phyloP scores from a whole-genome alignment of 2,888 invertebrate genomes.

The Microdon myrmicae region DNA sequence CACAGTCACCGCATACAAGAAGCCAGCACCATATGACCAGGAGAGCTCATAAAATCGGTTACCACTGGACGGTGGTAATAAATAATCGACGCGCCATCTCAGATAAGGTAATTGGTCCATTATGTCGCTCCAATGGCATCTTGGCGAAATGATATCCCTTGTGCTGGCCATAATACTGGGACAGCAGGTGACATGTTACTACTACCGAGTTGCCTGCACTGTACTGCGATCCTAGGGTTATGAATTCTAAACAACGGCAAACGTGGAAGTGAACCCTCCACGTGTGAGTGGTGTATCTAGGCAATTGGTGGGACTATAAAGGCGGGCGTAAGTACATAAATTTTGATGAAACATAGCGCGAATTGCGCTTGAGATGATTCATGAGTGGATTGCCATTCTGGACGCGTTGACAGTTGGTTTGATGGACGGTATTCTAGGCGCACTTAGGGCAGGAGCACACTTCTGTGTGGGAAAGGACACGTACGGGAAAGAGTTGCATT shows the following conservation, averaged over 20 bases:
- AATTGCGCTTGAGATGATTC: slow-evolving; percentile 32
- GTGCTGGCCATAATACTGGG: slow-evolving; percentile 21
- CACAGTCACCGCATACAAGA: not conserved
- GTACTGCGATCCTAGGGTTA: slow-evolving; percentile 23
- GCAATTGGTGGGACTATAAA: slow-evolving; percentile 19
- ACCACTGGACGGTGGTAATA: slow-evolving; percentile 51
- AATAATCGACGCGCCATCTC: slow-evolving; percentile 56
- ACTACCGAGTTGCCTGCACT: slow-evolving; percentile 1
- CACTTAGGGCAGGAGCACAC: too few relatives aligned
- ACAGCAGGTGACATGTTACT: slow-evolving; percentile 47
- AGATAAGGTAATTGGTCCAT: slow-evolving; percentile 59
- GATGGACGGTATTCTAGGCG: slow-evolving; percentile 46
- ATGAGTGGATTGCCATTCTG: slow-evolving; percentile 30
- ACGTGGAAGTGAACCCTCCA: slow-evolving; percentile 16
- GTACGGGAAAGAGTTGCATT: too few relatives aligned
- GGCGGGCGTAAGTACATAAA: slow-evolving; percentile 45
- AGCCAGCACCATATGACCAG: slow-evolving; percentile 10
- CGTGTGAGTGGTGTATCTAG: slow-evolving; percentile 3
- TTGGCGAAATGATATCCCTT: slow-evolving; percentile 34
- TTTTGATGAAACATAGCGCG: slow-evolving; percentile 38
- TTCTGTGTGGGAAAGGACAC: too few relatives aligned
- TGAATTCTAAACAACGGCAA: slow-evolving; percentile 18
- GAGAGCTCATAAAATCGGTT: slow-evolving; percentile 41
- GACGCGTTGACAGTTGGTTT: slow-evolving; percentile 41
- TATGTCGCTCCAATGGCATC: slow-evolving; percentile 54